Evolutionary conservation across 1,140 invertebrate genomes (phyloP), one percentile per base, ranked within the genome.

Genomic region (Atta texana): DNA sequence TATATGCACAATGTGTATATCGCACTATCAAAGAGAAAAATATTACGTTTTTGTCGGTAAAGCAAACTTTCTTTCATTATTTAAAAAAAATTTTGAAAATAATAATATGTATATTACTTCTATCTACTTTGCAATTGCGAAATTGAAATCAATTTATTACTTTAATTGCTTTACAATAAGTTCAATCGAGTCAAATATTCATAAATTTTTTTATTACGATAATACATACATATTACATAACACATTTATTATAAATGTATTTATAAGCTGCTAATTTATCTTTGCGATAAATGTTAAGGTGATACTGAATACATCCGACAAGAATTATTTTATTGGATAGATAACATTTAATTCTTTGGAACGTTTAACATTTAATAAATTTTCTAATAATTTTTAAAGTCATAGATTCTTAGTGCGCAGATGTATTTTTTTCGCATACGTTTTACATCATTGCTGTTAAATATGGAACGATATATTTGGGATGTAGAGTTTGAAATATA

Each of bases 21-120:
- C 3, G 34, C 31, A 59, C 18, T 57, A 24, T 72, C 55, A 31
- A 12, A 21, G 44, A 77, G 31, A 57, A 57, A 55, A 80, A 68
- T 76, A 85, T 68, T 63, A 55, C 72, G 74, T 10, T 68, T 51
- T 16, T 28, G 10, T 0, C 34, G 0, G 44, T 39, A 53, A 18
- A 21, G 72, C 66, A 76, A 49, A 91, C 88, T 91, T 90, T 92
- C 87, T 87, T 87, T 89, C 68, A 55, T 96, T 96, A 96, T 92
- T 96, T 96, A 69, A 39, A 80, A 89, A 87, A 44, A 85, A 80
- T 86, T 74, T 55, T 21, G 6, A 64, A 87, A 69, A 81, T 87
- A 90, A 92, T 96, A 94, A 90, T 96, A 63, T 96, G 96, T 51
- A 80, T 96, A 94, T 87, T 96, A 95, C 5, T 96, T 95, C 18